A percentile compares a stretch with the other conserved stretches of the same genome.
These are phyloP conservation scores for Oenanthe melanoleuca DNA, from an alignment of 2,113 vertebrate species.

Conservation along the genomic window DNA sequence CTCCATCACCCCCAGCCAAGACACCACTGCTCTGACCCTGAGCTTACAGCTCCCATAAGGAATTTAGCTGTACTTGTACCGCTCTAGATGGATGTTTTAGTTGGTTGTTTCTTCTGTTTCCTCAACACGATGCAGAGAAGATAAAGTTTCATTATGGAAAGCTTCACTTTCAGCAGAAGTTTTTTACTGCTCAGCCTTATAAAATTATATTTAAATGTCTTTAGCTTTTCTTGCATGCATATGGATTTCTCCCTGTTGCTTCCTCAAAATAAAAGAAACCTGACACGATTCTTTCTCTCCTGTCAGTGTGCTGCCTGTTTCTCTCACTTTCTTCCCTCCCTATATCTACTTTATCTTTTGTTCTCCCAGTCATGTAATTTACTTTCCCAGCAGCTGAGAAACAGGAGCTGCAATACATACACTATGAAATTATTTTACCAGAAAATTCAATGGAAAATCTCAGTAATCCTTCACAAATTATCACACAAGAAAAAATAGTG, in stretches of 20 bases:
- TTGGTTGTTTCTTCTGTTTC: neutral
- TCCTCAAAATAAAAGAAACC: conserved; percentile 8
- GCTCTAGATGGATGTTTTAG: neutral
- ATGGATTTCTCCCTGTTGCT: conserved; percentile 7
- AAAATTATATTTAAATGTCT: conserved; percentile 44
- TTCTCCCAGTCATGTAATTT: neutral
- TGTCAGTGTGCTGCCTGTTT: neutral
- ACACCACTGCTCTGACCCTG: neutral
- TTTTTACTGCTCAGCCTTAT: conserved; percentile 32
- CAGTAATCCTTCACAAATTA: neutral
- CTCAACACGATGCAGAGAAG: neutral
- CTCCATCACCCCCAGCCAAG: neutral
- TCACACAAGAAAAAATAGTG: neutral
- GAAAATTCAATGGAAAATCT: neutral
- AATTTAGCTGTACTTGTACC: neutral
- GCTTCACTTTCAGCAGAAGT: neutral
- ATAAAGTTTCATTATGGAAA: conserved; percentile 12
- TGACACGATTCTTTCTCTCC: neutral
- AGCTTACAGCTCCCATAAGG: neutral
- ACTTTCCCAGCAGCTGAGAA: neutral
- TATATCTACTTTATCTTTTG: neutral
- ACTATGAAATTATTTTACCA: neutral
- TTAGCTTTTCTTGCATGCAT: conserved; percentile 27
- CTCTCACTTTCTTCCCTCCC: neutral
- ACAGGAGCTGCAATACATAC: neutral